phyloP scores from a whole-genome alignment of 2,113 vertebrate genomes.

The Canis aureus region DNA sequence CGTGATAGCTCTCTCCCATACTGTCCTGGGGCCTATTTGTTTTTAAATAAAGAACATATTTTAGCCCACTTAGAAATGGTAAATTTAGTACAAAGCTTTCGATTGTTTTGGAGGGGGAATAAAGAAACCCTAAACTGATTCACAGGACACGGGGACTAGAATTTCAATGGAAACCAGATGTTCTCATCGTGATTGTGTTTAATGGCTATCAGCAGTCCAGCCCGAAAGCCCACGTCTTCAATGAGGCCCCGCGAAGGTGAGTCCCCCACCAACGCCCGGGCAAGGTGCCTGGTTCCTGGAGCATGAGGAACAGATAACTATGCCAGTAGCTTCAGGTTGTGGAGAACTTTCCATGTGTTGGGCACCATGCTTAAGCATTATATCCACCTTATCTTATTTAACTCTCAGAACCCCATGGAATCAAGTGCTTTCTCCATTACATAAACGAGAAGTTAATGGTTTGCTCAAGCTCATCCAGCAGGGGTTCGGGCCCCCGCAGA shows the following conservation, averaged over 20 bases:
- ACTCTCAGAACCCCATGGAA: neutral
- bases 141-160: constrained; percentile 36
- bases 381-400: neutral
- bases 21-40: neutral
- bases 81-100: constrained; percentile 58
- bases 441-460: neutral
- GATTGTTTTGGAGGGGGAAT: neutral
- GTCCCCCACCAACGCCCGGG: neutral
- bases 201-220: neutral
- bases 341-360: neutral
- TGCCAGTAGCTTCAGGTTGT: neutral
- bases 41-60: constrained; percentile 27
- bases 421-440: neutral
- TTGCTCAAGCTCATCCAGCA: neutral
- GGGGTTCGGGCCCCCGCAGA: neutral
- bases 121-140: constrained; percentile 42
- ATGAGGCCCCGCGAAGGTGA: neutral
- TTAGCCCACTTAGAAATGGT: constrained; percentile 46
- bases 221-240: neutral
- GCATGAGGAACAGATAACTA: neutral
- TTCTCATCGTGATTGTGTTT: neutral
- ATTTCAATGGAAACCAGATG: constrained; percentile 67
- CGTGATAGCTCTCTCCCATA: neutral
- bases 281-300: neutral
- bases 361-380: neutral